Base-by-base conservation (phyloP, 2,797 vertebrate species). In the Acanthis flammea region DNA sequence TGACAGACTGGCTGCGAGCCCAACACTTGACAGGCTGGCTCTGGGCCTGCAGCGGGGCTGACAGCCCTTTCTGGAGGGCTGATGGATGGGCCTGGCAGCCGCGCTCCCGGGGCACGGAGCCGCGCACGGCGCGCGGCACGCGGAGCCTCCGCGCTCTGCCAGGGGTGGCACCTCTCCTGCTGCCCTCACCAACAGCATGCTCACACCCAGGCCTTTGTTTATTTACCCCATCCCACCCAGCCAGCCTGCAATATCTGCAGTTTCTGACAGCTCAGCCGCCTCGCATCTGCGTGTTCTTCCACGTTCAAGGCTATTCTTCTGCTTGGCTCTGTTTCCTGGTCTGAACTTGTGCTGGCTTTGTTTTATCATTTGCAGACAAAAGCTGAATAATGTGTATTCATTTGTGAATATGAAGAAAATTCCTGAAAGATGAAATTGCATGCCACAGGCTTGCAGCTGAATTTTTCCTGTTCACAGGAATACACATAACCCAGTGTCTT, bases 1-100 rank as follows among this genome's bases (percentile, higher is more conserved):
- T 98, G 99, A 99, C 98, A 98, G 98, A 97, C 98, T 99, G 99
- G 99, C 98, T 97, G 97, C 93, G 83, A 97, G 98, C 98, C 99
- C 98, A 97, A 97, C 98, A 97, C 98, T 98, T 98, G 97, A 99
- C 98, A 98, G 98, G 97, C 98, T 99, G 99, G 99, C 98, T 97
- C 96, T 19, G 96, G 98, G 98, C 98, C 98, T 97, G 88, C 97
- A 97, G 98, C 97, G 98, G 86, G 86, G 98, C 98, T 98, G 98
- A 98, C 98, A 98, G 98, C 97, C 97, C 95, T 97, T 97, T 98
- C 98, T 98, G 98, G 95, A 98, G 97, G 97, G 96, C 98, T 98
- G 99, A 98, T 98, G 98, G 98, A 99, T 98, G 98, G 98, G 97
- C 98, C 98, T 99, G 99, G 99, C 98, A 98, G 88, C 96, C 96